These are phyloP conservation scores for Orientallactaga bullata DNA, from an alignment of 2,113 vertebrate species.

Conservation along the genomic window DNA sequence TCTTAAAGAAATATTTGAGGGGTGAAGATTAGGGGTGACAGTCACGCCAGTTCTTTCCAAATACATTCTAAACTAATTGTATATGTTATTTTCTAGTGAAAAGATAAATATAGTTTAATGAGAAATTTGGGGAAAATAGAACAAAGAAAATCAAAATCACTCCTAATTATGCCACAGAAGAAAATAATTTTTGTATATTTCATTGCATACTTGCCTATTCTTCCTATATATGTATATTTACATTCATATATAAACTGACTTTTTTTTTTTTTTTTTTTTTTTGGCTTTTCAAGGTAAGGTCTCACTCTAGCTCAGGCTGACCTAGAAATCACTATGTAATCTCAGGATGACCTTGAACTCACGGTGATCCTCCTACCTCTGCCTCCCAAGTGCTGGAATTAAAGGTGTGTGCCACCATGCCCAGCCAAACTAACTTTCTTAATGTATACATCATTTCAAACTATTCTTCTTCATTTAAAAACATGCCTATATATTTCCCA, in stretches of 20 bases:
- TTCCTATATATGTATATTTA: background rate
- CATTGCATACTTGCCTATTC: background rate
- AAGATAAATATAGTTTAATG: background rate
- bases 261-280: too few relatives aligned
- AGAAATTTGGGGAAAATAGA: background rate
- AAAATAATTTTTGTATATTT: conserved; percentile 23
- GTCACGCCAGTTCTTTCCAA: background rate
- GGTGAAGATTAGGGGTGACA: background rate
- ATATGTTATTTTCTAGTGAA: background rate
- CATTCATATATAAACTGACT: background rate
- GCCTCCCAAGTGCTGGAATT: too few relatives aligned
- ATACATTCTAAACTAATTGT: background rate
- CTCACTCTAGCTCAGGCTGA: too few relatives aligned
- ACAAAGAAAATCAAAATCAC: conserved; percentile 43
- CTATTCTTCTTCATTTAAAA: conserved; percentile 15
- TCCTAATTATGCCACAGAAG: background rate
- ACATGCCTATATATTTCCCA: background rate
- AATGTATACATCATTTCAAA: background rate
- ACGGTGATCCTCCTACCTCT: too few relatives aligned
- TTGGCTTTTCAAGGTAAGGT: too few relatives aligned
- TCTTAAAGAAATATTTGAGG: conserved; percentile 46
- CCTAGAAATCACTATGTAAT: too few relatives aligned
- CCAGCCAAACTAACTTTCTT: background rate
- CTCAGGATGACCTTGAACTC: too few relatives aligned
- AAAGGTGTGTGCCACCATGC: too few relatives aligned